Evolutionary conservation across 2,113 vertebrate genomes (phyloP).

Genomic region (Oryzias woworae): DNA sequence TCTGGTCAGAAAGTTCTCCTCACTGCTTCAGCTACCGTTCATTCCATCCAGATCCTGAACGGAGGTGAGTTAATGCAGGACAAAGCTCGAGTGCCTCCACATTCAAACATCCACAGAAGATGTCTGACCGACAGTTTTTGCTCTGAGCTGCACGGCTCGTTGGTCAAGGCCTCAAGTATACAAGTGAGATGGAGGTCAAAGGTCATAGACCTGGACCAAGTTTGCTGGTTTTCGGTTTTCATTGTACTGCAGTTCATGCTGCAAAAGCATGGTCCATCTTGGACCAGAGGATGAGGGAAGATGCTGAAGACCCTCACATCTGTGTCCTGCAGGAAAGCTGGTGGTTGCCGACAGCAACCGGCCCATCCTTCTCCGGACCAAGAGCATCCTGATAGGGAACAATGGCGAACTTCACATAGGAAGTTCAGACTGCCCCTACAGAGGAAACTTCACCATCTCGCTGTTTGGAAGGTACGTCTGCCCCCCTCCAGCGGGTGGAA

Average conservation of each 20-base stretch:
- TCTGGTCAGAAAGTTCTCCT: slow-evolving; percentile 83
- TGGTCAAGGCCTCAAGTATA: no score
- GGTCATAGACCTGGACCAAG: no score
- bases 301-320: slow-evolving; percentile 12
- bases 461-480: slow-evolving; percentile 87
- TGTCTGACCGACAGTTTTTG: no score
- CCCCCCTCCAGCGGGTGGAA: no score
- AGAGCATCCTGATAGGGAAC: slow-evolving; percentile 88
- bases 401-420: slow-evolving; percentile 89
- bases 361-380: slow-evolving; percentile 84
- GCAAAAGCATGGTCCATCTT: neutral
- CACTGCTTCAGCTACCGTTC: slow-evolving; percentile 85
- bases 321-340: slow-evolving; percentile 82
- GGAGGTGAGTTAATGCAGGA: slow-evolving; percentile 79
- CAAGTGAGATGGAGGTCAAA: no score
- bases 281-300: slow-evolving; percentile 8
- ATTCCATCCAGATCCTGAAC: slow-evolving; percentile 85
- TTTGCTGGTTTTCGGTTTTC: no score
- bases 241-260: no score
- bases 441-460: slow-evolving; percentile 84
- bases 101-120: no score
- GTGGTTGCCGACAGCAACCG: slow-evolving; percentile 84
- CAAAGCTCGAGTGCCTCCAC: no score
- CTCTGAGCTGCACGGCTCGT: no score
- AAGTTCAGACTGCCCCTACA: slow-evolving; percentile 89